Base-by-base conservation (phyloP, 1,140 invertebrate species). In the Lordiphosa clarofinis region DNA sequence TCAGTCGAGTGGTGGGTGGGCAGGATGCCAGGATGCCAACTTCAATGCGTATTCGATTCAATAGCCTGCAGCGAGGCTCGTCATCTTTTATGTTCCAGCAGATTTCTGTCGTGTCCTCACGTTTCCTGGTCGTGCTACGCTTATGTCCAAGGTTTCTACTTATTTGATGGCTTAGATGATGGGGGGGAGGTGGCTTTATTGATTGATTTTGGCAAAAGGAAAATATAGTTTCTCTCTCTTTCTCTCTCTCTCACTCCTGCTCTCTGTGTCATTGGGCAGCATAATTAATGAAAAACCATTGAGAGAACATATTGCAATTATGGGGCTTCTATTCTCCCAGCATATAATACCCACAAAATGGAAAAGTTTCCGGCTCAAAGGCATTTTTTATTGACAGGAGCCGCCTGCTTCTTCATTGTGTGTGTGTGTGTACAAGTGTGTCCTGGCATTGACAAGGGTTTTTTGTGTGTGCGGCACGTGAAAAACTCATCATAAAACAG, bases 61-160 rank as follows among this genome's bases (percentile, higher is more conserved):
- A 79, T 71, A 43, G 66, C 75, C 71, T 61, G 60, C 42, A 61
- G 76, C 60, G 15, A 56, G 63, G 44, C 47, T 38, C 39, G 46
- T 36, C 55, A 48, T 44, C 36, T 33, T 50, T 48, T 33, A 3
- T 13, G 12, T 33, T 10, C 10, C 43, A 39, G 56, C 76, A 82
- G 75, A 81, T 82, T 82, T 67, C 67, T 75, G 69, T 65, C 66
- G 57, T 82, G 72, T 82, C 72, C 72, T 74, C 75, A 75, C 76
- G 78, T 82, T 79, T 79, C 61, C 76, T 82, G 61, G 50, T 54
- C 76, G 65, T 55, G 38, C 39, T 42, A 61, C 56, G 59, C 72
- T 74, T 74, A 59, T 69, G 64, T 50, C 44, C 49, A 58, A 53
- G 71, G 43, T 64, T 68, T 68, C 59, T 56, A 62, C 35, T 58